Evolutionary conservation across 2,888 invertebrate species (phyloP).

Genomic region (Meliscaeva auricollis): DNA sequence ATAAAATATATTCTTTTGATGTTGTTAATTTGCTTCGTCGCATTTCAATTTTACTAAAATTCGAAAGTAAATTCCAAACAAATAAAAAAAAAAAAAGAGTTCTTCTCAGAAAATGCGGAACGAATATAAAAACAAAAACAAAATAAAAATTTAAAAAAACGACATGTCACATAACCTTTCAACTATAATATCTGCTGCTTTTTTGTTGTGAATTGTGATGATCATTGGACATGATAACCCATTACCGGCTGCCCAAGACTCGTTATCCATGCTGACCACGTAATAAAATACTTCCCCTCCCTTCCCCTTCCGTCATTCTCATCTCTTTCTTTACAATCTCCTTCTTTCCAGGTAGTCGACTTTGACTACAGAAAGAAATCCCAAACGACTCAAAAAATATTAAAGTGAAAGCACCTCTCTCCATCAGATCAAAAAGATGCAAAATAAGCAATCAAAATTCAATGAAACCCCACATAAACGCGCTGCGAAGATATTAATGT

Average conservation of each 20-base stretch:
- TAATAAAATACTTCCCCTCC: slow-evolving; percentile 29
- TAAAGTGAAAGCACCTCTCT: slow-evolving; percentile 68
- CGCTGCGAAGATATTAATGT: neutral
- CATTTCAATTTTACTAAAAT: neutral
- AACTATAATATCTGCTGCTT: neutral
- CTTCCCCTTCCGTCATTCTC: neutral
- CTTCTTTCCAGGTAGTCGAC: neutral
- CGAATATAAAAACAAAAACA: neutral
- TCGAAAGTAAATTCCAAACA: slow-evolving; percentile 6
- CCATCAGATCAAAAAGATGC: slow-evolving; percentile 40
- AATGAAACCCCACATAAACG: slow-evolving; percentile 26
- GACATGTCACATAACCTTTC: slow-evolving; percentile 47
- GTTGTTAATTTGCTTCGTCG: neutral
- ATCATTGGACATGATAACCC: slow-evolving; percentile 34
- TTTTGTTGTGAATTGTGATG: neutral
- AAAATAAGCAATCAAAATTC: slow-evolving; percentile 36
- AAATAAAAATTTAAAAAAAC: slow-evolving; percentile 1
- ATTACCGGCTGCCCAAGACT: slow-evolving; percentile 25
- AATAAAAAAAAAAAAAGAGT: neutral
- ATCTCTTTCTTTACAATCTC: neutral
- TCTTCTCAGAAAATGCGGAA: neutral
- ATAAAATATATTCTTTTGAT: neutral
- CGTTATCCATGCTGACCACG: slow-evolving; percentile 56
- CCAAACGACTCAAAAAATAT: slow-evolving; percentile 13
- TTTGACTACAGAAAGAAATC: slow-evolving; percentile 23